Percentiles rank a stretch among this genome's conserved stretches.
Evolutionary conservation across 1,140 invertebrate genomes (phyloP).

Genomic region (Zaprionus ornatus): DNA sequence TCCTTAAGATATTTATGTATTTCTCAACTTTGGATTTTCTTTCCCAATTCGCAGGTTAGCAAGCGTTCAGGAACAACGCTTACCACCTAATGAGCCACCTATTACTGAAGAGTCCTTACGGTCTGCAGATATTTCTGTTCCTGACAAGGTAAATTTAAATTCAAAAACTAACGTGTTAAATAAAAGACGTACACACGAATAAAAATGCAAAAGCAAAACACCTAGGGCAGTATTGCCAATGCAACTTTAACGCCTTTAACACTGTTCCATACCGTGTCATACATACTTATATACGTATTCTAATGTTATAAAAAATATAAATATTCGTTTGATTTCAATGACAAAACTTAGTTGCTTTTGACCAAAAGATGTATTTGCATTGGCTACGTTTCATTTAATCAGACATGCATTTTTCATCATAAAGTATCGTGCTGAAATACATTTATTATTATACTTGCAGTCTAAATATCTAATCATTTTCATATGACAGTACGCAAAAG

Average conservation of each 20-base stretch:
- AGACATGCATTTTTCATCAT: constrained; percentile 34
- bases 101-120: constrained; percentile 89
- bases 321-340: constrained; percentile 56
- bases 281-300: constrained; percentile 47
- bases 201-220: constrained; percentile 28
- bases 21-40: neutral
- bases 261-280: constrained; percentile 55
- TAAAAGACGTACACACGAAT: constrained; percentile 21
- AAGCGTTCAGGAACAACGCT: constrained; percentile 96
- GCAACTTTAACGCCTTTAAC: constrained; percentile 55
- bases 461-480: constrained; percentile 9
- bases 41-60: constrained; percentile 88
- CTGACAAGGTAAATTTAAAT: constrained; percentile 87
- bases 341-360: constrained; percentile 71
- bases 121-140: constrained; percentile 87
- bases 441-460: constrained; percentile 30
- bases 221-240: constrained; percentile 37
- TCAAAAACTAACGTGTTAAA: constrained; percentile 14
- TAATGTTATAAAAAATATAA: constrained; percentile 60
- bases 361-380: constrained; percentile 55
- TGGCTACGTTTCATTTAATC: constrained; percentile 60
- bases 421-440: constrained; percentile 30
- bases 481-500: constrained; percentile 1
- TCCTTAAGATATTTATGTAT: neutral
- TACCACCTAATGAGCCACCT: constrained; percentile 87